Evolutionary conservation across 2,797 vertebrate genomes (phyloP).

Genomic region (Sylvia borin): DNA sequence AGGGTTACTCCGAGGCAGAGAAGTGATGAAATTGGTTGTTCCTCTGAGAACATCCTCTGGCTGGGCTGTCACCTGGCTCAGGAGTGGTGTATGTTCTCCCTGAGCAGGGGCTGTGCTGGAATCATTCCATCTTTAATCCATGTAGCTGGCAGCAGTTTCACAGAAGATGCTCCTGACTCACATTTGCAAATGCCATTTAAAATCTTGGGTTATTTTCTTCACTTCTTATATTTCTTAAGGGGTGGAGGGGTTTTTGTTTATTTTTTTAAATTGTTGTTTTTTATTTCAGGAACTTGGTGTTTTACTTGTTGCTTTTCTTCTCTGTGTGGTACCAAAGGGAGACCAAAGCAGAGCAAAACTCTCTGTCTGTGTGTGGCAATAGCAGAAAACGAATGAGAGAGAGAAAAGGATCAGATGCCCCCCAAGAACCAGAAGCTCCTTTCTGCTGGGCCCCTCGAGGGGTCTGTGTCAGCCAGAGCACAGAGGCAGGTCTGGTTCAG

Average conservation of each 20-base stretch:
- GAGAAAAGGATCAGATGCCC: background rate
- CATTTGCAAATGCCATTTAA: background rate
- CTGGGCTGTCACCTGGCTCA: background rate
- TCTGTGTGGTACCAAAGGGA: background rate
- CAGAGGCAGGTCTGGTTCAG: background rate
- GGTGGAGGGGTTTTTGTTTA: too few species aligned
- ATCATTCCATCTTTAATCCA: background rate
- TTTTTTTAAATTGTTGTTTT: background rate
- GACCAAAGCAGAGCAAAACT: background rate
- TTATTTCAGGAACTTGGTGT: background rate
- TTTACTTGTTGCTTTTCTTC: background rate
- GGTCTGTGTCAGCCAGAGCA: background rate
- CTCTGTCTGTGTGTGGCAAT: background rate
- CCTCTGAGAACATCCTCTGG: background rate
- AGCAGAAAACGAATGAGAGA: background rate
- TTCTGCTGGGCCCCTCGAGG: background rate
- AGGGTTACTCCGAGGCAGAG: background rate
- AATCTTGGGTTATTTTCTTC: background rate
- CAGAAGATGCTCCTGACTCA: background rate
- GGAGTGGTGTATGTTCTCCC: background rate
- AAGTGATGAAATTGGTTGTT: background rate
- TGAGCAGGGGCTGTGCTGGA: background rate
- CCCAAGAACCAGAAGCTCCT: background rate
- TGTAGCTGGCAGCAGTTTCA: background rate
- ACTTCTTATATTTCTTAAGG: background rate